phyloP scores from a whole-genome alignment of 2,797 vertebrate species.

The Falco naumanni region DNA sequence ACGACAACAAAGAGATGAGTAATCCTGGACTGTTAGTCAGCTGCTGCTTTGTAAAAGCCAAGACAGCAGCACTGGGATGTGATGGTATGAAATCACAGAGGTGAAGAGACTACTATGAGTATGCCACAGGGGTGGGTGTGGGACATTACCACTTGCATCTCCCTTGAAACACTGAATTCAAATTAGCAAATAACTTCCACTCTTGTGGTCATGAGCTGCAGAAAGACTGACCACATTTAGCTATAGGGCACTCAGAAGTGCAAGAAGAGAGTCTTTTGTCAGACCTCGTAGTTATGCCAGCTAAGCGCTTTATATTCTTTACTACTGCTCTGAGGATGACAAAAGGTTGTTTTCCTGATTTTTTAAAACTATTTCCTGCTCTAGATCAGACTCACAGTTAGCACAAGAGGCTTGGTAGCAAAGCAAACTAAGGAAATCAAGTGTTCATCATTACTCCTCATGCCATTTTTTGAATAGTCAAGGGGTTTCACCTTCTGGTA shows the following conservation, averaged over 20 bases:
- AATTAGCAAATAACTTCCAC: not conserved
- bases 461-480: not conserved
- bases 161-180: not conserved
- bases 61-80: not conserved
- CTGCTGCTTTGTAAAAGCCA: fast-evolving
- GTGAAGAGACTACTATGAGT: not conserved
- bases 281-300: not conserved
- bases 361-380: not conserved
- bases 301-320: not conserved
- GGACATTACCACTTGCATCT: not conserved
- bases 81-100: not conserved
- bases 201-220: not conserved
- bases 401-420: not conserved
- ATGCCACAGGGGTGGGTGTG: not conserved
- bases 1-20: not conserved
- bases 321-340: not conserved
- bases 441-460: fast-evolving
- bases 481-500: not conserved
- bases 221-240: not conserved
- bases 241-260: not conserved
- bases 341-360: not conserved
- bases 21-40: not conserved
- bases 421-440: not conserved
- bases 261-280: not conserved
- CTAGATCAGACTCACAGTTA: not conserved